phyloP scores from a whole-genome alignment of 2,113 vertebrate species.

The Periophthalmodon schlosseri region DNA sequence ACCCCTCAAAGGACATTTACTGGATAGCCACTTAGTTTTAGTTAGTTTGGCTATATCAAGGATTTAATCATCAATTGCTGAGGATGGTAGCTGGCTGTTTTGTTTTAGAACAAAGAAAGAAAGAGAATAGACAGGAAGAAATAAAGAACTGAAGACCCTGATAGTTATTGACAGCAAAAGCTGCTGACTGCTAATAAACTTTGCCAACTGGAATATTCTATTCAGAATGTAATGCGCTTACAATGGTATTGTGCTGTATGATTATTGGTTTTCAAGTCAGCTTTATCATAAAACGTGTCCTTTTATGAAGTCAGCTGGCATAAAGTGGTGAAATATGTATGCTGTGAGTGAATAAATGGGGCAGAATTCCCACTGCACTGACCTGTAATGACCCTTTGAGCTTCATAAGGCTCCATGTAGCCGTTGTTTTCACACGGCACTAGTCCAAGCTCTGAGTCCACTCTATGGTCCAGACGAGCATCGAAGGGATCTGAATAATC shows the following conservation, averaged over 20 bases:
- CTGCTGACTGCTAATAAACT: constrained; percentile 14
- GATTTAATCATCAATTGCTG: constrained; percentile 9
- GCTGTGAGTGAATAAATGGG: background rate
- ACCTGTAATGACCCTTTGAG: constrained; percentile 96
- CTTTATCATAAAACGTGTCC: background rate
- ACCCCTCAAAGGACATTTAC: constrained; percentile 17
- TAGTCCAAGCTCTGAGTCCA: constrained; percentile 64
- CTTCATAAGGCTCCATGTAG: constrained; percentile 98
- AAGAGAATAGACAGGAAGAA: background rate
- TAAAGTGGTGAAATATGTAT: background rate
- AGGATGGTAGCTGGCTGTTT: background rate
- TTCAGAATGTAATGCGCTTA: constrained; percentile 27
- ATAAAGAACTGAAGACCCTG: background rate
- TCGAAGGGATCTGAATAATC: constrained; percentile 98
- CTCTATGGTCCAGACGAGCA: constrained; percentile 80
- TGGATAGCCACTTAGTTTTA: background rate
- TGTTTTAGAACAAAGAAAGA: constrained; percentile 4
- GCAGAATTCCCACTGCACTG: constrained; percentile 14
- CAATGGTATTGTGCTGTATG: background rate
- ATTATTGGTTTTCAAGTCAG: background rate
- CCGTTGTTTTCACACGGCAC: constrained; percentile 84
- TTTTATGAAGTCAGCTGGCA: background rate
- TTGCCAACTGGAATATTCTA: background rate
- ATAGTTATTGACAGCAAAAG: background rate
- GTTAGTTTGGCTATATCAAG: constrained; percentile 10